A percentile compares a stretch with the other conserved stretches of the same genome.
Evolutionary conservation across 2,888 invertebrate species (phyloP).

Genomic region (Stenichneumon culpator): DNA sequence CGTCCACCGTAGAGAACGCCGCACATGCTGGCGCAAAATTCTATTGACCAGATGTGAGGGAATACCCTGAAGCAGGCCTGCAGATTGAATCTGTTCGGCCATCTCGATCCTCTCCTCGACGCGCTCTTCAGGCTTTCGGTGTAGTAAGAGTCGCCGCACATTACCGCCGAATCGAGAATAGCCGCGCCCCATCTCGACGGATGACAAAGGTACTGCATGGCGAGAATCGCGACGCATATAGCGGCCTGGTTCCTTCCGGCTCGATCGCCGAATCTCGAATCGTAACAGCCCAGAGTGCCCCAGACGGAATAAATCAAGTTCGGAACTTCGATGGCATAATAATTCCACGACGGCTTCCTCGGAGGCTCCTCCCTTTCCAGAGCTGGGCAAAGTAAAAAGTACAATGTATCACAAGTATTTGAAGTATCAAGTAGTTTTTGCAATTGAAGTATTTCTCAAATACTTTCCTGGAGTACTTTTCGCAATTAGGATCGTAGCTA

Average conservation of each 20-base stretch:
- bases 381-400: too few relatives aligned
- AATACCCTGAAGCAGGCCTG: conserved; percentile 77
- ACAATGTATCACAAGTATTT: too few relatives aligned
- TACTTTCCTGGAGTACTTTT: too few relatives aligned
- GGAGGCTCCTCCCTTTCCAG: conserved; percentile 26
- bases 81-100: conserved; percentile 77
- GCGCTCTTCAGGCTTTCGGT: conserved; percentile 76
- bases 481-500: too few relatives aligned
- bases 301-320: conserved; percentile 81
- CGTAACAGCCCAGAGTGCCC: conserved; percentile 81
- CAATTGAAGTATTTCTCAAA: too few relatives aligned
- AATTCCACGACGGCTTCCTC: conserved; percentile 78
- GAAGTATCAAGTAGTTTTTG: too few relatives aligned
- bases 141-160: conserved; percentile 81
- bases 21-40: conserved; percentile 75
- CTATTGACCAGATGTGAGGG: conserved; percentile 80
- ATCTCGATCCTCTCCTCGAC: conserved; percentile 62
- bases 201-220: conserved; percentile 78
- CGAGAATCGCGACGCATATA: conserved; percentile 78
- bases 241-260: conserved; percentile 81
- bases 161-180: conserved; percentile 81
- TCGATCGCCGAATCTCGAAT: conserved; percentile 77
- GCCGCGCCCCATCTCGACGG: conserved; percentile 81
- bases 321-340: conserved; percentile 80
- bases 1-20: conserved; percentile 77